Base-by-base conservation (phyloP, 2,888 invertebrate species). In the Charanyca ferruginea region DNA sequence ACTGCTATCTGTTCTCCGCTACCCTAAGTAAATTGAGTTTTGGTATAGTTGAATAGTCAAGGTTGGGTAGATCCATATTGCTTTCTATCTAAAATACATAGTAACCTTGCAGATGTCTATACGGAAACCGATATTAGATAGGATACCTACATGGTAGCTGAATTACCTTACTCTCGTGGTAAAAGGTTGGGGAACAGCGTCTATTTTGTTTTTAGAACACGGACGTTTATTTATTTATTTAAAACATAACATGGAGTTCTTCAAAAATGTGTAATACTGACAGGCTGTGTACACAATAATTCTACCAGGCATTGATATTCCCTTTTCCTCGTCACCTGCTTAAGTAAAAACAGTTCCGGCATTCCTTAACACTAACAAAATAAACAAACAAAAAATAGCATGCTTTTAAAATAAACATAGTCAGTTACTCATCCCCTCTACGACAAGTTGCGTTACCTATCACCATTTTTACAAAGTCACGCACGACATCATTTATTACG, bases 1-100 rank as follows among this genome's bases (percentile, higher is more conserved):
- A 75, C 51, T 67, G 25, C 35, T 57, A 67, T 52, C 57, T 75
- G 54, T 75, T 67, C 75, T 22, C 41, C 32, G 41, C 51, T 47
- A 74, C 75, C 70, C 41, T 51, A 35, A 54, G 57, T 47, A 75
- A 74, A 75, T 70, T 67, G 57, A 52, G 57, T 75, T 75, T 75
- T 28, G 35, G 53, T 52, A 52, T 53, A 47, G 52, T 65, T 65
- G 41, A 47, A 65, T 41, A 65, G 47, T 51, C 45, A 63, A 44
- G 44, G 48, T 6, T 25, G 48, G 32, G 25, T 16, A 28, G 47
- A 51, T 22, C 65, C 41, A 18, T 67, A 67, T 72, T 72, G 42
- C 22, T 72, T 38, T 22, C 25, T 18, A 44, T 62, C 18, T 62
- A 13, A 5, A 42, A 22, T 28, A 28, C 22, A 49, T 22, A 71